A percentile compares a stretch with the other conserved stretches of the same genome.
Conservation (phyloP, 2,113 vertebrate species). For the Notothenia coriiceps region DNA sequence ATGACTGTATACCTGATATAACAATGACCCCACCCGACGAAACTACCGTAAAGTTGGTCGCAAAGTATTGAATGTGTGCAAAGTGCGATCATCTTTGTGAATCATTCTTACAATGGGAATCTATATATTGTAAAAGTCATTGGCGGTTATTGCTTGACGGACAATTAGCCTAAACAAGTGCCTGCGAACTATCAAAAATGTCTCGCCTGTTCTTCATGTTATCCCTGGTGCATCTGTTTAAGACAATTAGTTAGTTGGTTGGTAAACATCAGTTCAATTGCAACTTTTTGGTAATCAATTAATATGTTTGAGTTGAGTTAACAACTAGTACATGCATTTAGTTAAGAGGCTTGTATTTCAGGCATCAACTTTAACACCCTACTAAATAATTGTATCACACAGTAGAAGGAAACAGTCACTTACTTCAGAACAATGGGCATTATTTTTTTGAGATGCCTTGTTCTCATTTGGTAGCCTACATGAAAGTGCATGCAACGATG, state of each 20-base stretch:
- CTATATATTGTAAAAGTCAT: not conserved
- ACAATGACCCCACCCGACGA: not conserved
- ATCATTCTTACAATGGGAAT: not conserved
- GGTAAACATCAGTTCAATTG: too few relatives aligned
- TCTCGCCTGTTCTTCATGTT: not conserved
- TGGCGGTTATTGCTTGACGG: not conserved
- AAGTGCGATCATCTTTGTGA: not conserved
- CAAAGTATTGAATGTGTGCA: not conserved
- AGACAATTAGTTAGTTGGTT: too few relatives aligned
- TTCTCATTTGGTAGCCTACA: not conserved
- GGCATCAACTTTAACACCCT: not conserved
- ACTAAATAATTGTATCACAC: not conserved
- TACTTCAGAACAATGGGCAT: not conserved
- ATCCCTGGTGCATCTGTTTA: not conserved
- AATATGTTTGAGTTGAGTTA: not conserved
- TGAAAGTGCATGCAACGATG: not conserved
- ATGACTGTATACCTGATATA: not conserved
- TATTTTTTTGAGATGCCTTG: not conserved
- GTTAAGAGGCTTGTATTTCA: too few relatives aligned
- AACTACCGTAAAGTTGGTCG: not conserved
- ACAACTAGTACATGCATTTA: not conserved
- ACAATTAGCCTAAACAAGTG: not conserved
- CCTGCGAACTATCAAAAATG: not conserved
- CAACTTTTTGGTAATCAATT: too few relatives aligned
- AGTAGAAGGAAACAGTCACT: not conserved